Percentiles rank a stretch among this genome's conserved stretches.
These are phyloP conservation scores for Tetramorium bicarinatum DNA, from an alignment of 2,888 invertebrate species.

Conservation along the genomic window DNA sequence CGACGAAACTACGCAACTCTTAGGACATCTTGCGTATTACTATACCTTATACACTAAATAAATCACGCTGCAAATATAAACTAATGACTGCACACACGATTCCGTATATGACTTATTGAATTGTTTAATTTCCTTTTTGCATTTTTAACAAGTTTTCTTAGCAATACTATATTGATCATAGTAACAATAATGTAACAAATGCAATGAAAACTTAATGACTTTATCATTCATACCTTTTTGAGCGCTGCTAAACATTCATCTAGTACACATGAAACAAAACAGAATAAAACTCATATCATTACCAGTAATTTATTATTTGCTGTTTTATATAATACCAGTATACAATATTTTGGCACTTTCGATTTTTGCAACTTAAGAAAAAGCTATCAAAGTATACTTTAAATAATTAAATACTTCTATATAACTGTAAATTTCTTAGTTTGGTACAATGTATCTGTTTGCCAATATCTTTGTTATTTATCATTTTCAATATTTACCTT, in stretches of 20 bases:
- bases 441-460: background rate
- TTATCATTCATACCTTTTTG: slow-evolving; percentile 9
- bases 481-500: slow-evolving; percentile 1
- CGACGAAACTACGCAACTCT: background rate
- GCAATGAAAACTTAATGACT: background rate
- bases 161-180: background rate
- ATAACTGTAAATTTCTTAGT: background rate
- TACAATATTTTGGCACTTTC: slow-evolving; percentile 38
- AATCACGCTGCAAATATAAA: slow-evolving; percentile 44
- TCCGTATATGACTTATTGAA: slow-evolving; percentile 35
- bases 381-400: slow-evolving; percentile 8
- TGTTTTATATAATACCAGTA: background rate
- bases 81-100: slow-evolving; percentile 49
- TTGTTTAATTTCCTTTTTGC: slow-evolving; percentile 7
- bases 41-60: slow-evolving; percentile 23
- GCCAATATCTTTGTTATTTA: background rate
- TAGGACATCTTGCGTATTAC: background rate
- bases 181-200: background rate
- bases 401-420: slow-evolving; percentile 7
- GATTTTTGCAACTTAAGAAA: background rate
- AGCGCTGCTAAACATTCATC: background rate
- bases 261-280: background rate
- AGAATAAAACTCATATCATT: slow-evolving; percentile 1
- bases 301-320: slow-evolving; percentile 33
- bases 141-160: slow-evolving; percentile 32